These are phyloP conservation scores for Edolisoma coerulescens DNA, from an alignment of 2,113 vertebrate genomes.

Conservation along the genomic window DNA sequence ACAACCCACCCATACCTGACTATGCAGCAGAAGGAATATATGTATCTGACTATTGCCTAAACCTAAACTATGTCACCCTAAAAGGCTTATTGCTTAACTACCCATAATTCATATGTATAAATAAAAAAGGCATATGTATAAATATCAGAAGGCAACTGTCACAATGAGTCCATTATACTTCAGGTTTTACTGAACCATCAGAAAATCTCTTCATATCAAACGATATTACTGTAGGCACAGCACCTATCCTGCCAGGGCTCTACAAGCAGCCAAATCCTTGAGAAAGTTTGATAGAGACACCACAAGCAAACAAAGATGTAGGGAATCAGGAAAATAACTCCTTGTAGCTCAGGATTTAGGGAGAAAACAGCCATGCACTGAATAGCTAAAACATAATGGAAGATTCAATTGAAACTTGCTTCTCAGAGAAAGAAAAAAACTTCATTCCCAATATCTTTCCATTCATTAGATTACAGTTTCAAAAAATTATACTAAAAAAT, in stretches of 20 bases:
- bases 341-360: background rate
- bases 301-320: background rate
- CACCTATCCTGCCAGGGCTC: background rate
- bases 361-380: background rate
- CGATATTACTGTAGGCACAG: background rate
- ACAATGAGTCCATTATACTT: background rate
- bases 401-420: background rate
- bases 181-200: background rate
- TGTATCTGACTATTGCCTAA: background rate
- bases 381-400: background rate
- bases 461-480: background rate
- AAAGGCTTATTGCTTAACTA: background rate
- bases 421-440: background rate
- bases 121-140: background rate
- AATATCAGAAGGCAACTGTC: background rate
- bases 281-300: background rate
- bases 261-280: background rate
- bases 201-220: background rate
- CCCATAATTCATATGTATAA: background rate
- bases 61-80: background rate
- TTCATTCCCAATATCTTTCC: accelerated
- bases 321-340: background rate
- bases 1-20: background rate
- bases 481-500: background rate
- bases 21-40: background rate